A percentile compares a stretch with the other conserved stretches of the same genome.
These are phyloP conservation scores for Margarornis squamiger DNA, from an alignment of 2,797 vertebrate species.

Conservation along the genomic window DNA sequence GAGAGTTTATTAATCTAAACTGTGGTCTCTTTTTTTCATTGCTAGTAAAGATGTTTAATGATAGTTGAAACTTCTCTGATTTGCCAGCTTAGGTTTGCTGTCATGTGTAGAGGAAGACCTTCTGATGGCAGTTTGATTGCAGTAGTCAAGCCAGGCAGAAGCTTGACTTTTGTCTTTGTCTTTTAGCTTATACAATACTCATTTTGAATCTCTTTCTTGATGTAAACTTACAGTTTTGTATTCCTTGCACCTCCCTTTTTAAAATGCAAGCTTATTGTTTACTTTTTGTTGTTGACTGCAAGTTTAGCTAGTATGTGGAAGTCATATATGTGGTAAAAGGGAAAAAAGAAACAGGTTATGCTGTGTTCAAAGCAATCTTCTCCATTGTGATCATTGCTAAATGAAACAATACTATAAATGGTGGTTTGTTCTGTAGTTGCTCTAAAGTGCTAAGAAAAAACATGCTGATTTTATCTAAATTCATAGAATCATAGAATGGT, in stretches of 20 bases:
- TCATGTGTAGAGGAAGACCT: background rate
- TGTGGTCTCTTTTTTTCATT: background rate
- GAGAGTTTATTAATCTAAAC: background rate
- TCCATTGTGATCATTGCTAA: background rate
- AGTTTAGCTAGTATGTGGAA: background rate
- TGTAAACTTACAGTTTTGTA: background rate
- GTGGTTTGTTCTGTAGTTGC: background rate
- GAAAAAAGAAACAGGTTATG: background rate
- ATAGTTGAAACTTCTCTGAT: background rate
- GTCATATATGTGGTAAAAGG: background rate
- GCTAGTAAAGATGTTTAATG: background rate
- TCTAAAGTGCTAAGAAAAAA: background rate
- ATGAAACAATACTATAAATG: background rate
- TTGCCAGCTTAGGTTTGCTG: background rate
- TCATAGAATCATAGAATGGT: background rate
- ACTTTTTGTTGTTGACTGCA: background rate
- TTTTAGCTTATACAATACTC: background rate
- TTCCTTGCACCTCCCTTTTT: background rate
- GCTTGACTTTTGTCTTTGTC: background rate
- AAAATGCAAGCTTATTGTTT: background rate
- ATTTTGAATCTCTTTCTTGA: background rate
- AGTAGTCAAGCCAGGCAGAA: background rate
- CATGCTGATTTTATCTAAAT: background rate
- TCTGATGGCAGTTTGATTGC: background rate
- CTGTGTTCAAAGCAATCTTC: background rate